Conservation (phyloP, 1,140 invertebrate genomes). For the Drosophila yakuba region DNA sequence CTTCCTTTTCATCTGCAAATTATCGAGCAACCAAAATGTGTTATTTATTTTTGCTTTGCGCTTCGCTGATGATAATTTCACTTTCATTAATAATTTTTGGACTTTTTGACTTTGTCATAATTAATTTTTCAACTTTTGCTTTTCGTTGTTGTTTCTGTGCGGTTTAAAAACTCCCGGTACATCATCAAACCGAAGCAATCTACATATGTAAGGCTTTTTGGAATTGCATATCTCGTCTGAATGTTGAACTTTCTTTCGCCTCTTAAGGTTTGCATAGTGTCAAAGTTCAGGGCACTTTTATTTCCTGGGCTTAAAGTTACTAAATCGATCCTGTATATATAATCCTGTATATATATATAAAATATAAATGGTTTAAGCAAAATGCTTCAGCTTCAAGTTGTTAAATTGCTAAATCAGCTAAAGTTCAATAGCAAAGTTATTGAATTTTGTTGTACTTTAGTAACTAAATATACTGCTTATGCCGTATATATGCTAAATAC, state of each 20-base stretch:
- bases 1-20: slow-evolving; percentile 20
- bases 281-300: slow-evolving; percentile 37
- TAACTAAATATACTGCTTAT: neutral
- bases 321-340: too few relatives aligned
- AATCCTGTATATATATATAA: too few relatives aligned
- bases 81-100: slow-evolving; percentile 66
- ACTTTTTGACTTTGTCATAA: slow-evolving; percentile 58
- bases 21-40: slow-evolving; percentile 29
- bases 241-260: slow-evolving; percentile 62
- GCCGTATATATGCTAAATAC: too few relatives aligned
- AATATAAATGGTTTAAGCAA: too few relatives aligned
- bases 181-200: slow-evolving; percentile 13
- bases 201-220: slow-evolving; percentile 11
- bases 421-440: too few relatives aligned
- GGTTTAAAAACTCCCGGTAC: slow-evolving; percentile 48
- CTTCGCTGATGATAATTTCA: slow-evolving; percentile 58
- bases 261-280: slow-evolving; percentile 11
- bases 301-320: slow-evolving; percentile 9
- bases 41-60: slow-evolving; percentile 14
- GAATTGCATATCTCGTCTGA: slow-evolving; percentile 49
- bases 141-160: slow-evolving; percentile 20
- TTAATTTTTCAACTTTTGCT: slow-evolving; percentile 56
- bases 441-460: too few relatives aligned
- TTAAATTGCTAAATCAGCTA: too few relatives aligned
- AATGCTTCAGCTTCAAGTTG: too few relatives aligned